Evolutionary conservation across 2,888 invertebrate species (phyloP).

Genomic region (Dicycla oo): DNA sequence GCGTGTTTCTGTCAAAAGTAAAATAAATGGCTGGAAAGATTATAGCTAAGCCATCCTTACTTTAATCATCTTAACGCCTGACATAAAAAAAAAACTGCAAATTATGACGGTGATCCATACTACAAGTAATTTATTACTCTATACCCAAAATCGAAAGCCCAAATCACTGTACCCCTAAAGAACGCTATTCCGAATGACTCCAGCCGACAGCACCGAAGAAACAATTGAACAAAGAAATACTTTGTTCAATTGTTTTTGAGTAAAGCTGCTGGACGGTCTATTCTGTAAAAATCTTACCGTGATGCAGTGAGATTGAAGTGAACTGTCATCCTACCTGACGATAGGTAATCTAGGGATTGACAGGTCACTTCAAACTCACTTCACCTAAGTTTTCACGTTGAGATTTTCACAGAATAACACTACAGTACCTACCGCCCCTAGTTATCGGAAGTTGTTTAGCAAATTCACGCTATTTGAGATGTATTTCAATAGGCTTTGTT

Average conservation of each 20-base stretch:
- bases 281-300: neutral
- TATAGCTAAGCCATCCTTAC: neutral
- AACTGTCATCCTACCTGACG: neutral
- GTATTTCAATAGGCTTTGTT: slow-evolving; percentile 48
- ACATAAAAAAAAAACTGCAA: too few relatives aligned
- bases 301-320: too few relatives aligned
- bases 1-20: too few relatives aligned
- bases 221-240: too few relatives aligned
- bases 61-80: neutral
- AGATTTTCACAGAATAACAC: neutral
- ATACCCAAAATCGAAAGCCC: neutral
- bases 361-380: neutral
- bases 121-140: neutral
- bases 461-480: slow-evolving; percentile 33
- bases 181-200: neutral
- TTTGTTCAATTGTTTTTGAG: too few relatives aligned
- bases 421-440: slow-evolving; percentile 19
- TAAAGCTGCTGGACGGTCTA: neutral
- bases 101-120: neutral
- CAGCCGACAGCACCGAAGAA: neutral
- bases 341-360: too few relatives aligned
- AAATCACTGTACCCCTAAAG: neutral
- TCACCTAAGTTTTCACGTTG: too few relatives aligned
- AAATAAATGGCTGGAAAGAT: too few relatives aligned
- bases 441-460: slow-evolving; percentile 9